Percentiles rank a stretch among this genome's conserved stretches.
Evolutionary conservation across 2,797 vertebrate species (phyloP).

Genomic region (Mergus octosetaceus): DNA sequence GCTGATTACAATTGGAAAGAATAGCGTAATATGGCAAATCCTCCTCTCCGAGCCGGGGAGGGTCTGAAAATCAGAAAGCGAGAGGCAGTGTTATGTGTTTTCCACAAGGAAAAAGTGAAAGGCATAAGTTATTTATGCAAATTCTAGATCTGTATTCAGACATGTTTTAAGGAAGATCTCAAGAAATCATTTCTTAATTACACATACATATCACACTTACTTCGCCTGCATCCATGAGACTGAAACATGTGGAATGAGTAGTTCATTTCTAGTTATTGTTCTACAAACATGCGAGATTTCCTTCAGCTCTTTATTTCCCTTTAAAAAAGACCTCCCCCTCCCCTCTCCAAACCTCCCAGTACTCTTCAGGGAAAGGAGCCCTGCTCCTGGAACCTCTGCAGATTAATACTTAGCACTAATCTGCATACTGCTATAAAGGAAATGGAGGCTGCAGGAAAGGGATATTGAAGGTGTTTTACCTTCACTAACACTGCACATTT

Average conservation of each 20-base stretch:
- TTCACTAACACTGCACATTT: conserved; percentile 64
- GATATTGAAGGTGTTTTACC: conserved; percentile 63
- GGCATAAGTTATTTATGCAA: conserved; percentile 75
- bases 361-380: conserved; percentile 25
- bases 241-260: conserved; percentile 6
- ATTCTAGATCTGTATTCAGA: conserved; percentile 76
- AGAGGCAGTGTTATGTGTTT: conserved; percentile 45
- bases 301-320: not conserved
- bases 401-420: conserved; percentile 66
- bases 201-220: conserved; percentile 68
- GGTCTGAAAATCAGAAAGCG: conserved; percentile 33
- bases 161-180: conserved; percentile 66
- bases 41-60: conserved; percentile 51
- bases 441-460: conserved; percentile 59
- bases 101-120: conserved; percentile 63
- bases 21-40: conserved; percentile 64
- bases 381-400: not conserved
- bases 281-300: conserved; percentile 20
- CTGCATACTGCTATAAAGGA: conserved; percentile 61
- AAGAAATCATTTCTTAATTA: conserved; percentile 79
- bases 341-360: not conserved
- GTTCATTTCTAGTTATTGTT: not conserved
- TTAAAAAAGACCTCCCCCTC: not conserved
- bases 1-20: conserved; percentile 67
- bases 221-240: not conserved